Evolutionary conservation across 2,888 invertebrate species (phyloP).

Genomic region (Cheilosia grossa): DNA sequence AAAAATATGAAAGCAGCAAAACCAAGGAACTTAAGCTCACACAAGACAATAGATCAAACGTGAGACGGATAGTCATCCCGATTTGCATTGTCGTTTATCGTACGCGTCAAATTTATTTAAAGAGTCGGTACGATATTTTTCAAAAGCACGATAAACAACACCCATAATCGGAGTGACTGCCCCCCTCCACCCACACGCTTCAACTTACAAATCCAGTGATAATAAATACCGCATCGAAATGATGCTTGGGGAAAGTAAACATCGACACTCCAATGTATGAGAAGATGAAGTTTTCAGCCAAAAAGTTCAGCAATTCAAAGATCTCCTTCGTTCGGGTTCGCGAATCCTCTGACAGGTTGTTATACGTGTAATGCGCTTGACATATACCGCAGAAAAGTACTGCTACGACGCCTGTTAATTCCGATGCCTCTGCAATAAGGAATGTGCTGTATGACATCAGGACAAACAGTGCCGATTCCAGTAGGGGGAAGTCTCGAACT

Average conservation of each 20-base stretch:
- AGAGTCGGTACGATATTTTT: too few relatives aligned
- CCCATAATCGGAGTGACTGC: neutral
- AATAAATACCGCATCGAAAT: constrained; percentile 96
- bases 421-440: constrained; percentile 97
- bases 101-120: too few relatives aligned
- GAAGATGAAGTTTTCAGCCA: constrained; percentile 99
- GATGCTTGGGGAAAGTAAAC: constrained; percentile 98
- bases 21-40: neutral
- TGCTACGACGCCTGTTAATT: constrained; percentile 98
- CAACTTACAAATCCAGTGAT: constrained; percentile 94
- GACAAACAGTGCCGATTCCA: constrained; percentile 98
- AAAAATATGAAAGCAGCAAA: constrained; percentile 69
- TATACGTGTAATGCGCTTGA: constrained; percentile 99
- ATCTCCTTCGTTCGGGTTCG: constrained; percentile 94
- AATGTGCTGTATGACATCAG: constrained; percentile 99
- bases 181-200: neutral
- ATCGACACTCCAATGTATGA: constrained; percentile 99
- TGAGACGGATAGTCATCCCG: neutral
- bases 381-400: constrained; percentile 99
- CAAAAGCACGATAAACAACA: too few relatives aligned
- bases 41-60: too few relatives aligned
- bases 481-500: constrained; percentile 95
- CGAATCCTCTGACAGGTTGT: constrained; percentile 95
- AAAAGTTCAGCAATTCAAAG: constrained; percentile 96
- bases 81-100: too few relatives aligned